Evolutionary conservation across 2,888 invertebrate genomes (phyloP).

Genomic region (Acronicta psi): DNA sequence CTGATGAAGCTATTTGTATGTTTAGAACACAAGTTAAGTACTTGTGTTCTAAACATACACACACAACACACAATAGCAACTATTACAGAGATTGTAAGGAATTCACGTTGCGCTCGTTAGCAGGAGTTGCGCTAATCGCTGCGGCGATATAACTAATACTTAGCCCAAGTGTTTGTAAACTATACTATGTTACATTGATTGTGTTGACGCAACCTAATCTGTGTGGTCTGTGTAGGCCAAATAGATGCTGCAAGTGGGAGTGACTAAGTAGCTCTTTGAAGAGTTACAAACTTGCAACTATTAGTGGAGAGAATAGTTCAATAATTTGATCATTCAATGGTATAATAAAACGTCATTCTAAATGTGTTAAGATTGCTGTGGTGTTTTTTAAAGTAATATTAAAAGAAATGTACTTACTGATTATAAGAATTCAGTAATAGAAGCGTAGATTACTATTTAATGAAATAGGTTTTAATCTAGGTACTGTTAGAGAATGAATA

Average conservation of each 20-base stretch:
- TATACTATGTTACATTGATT: conserved; percentile 19
- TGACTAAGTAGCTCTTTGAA: neutral
- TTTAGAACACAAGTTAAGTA: conserved; percentile 40
- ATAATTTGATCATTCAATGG: too few species aligned
- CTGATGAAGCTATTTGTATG: conserved; percentile 26
- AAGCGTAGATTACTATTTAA: too few species aligned
- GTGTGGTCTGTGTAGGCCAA: neutral
- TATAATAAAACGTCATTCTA: too few species aligned
- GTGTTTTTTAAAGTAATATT: too few species aligned
- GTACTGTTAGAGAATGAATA: too few species aligned
- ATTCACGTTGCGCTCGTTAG: conserved; percentile 43
- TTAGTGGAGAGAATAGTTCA: too few species aligned
- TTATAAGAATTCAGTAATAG: too few species aligned
- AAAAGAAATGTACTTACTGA: too few species aligned
- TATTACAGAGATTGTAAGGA: conserved; percentile 27
- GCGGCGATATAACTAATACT: conserved; percentile 39
- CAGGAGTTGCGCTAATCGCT: conserved; percentile 30
- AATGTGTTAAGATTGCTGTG: too few species aligned
- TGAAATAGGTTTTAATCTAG: too few species aligned
- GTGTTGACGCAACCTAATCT: neutral
- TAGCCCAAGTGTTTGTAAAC: conserved; percentile 15
- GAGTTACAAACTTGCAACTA: too few species aligned
- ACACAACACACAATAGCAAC: conserved; percentile 14
- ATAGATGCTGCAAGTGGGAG: neutral
- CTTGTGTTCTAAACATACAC: too few species aligned